Evolutionary conservation across 2,113 vertebrate species (phyloP).

Genomic region (Circaetus cinerascens): DNA sequence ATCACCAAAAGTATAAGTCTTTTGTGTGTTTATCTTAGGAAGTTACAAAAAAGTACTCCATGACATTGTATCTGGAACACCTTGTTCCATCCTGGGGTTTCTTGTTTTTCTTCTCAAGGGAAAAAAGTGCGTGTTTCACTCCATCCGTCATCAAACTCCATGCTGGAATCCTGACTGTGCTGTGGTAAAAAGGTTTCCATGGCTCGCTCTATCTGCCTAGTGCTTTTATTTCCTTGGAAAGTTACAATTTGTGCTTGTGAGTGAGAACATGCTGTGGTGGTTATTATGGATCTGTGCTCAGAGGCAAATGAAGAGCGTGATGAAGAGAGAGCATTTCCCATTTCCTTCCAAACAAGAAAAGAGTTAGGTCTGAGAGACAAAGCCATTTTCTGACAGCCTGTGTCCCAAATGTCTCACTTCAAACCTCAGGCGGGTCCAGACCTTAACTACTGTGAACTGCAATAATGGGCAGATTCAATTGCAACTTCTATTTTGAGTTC

Average conservation of each 20-base stretch:
- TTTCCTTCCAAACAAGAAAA: neutral
- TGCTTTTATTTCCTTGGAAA: slow-evolving; percentile 13
- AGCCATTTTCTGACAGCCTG: neutral
- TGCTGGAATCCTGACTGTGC: neutral
- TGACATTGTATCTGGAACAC: neutral
- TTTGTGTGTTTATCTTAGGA: neutral
- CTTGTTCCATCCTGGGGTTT: neutral
- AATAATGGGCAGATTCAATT: neutral
- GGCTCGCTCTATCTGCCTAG: neutral
- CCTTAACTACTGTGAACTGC: neutral
- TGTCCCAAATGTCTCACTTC: neutral
- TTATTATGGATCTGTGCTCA: neutral
- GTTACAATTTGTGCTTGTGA: neutral
- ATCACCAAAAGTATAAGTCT: neutral
- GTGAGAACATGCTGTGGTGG: neutral
- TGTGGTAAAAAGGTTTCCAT: neutral
- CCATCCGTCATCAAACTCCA: accelerated
- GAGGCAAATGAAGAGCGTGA: neutral
- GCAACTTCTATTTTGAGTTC: neutral
- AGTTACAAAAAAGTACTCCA: neutral
- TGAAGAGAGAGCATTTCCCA: neutral
- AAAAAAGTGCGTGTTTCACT: neutral
- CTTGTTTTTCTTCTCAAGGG: neutral
- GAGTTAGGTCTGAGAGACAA: neutral
- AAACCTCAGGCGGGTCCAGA: neutral